Base-by-base conservation (phyloP, 2,113 vertebrate species). In the Euleptes europaea region DNA sequence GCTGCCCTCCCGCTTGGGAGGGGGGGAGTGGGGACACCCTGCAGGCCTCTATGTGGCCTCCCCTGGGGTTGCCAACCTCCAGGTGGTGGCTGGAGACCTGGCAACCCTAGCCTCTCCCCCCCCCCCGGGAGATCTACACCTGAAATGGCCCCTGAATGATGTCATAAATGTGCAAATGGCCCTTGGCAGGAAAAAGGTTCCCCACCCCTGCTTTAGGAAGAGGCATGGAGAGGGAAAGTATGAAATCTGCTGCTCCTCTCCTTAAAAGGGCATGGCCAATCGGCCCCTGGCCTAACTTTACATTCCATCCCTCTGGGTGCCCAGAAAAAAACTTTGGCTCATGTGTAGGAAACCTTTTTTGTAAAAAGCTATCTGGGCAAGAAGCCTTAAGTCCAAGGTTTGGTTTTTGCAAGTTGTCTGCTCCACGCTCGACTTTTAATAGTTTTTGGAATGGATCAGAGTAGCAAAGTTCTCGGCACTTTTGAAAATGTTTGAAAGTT, bases 181-280 rank as follows among this genome's bases (percentile, higher is more conserved):
- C n/a, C n/a, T n/a, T n/a, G n/a, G n/a, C n/a, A n/a, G n/a, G n/a
- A n/a, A n/a, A n/a, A n/a, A n/a, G n/a, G n/a, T n/a, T n/a, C n/a
- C n/a, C n/a, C n/a, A n/a, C n/a, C n/a, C n/a, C n/a, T n/a, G n/a
- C n/a, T n/a, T n/a, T n/a, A n/a, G n/a, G n/a, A n/a, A n/a, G n/a
- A n/a, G n/a, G n/a, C n/a, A n/a, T 81, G 31, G 21, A 0, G 69
- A 71, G 5, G 88, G 76, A 15, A 78, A 80, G 38, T 1, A 75
- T 31, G 80, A 72, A 84, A 86, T 72, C 0, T 3, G 35, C 23
- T 73, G 83, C 88, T 92, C 91, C 80, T 63, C 78, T 92, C 92
- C 92, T 93, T 94, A 91, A 91, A 93, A 4, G 87, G 92, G 3
- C 85, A 91, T 38, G 54, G 17, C 19, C 76, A 71, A 42, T 33